Evolutionary conservation across 2,888 invertebrate genomes (phyloP).

Genomic region (Drosophila pegasa): DNA sequence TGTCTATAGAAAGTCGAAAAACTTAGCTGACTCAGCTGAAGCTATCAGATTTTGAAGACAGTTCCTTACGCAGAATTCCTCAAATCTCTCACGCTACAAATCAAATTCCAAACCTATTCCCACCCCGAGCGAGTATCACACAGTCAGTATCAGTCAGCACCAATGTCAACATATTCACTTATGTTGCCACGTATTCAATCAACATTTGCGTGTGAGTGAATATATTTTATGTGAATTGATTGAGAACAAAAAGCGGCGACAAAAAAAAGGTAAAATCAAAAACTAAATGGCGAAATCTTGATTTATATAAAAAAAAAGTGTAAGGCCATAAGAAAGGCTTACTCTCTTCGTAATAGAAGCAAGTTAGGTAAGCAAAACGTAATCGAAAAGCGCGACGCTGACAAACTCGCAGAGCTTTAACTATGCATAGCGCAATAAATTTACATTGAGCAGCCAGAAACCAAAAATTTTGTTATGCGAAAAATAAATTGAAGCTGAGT

Average conservation of each 20-base stretch:
- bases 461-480: conserved; percentile 62
- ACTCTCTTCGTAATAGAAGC: background rate
- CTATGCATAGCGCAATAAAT: conserved; percentile 58
- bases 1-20: too few species aligned
- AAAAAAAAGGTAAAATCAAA: conserved; percentile 12
- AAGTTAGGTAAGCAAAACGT: background rate
- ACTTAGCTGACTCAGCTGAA: too few species aligned
- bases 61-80: too few species aligned
- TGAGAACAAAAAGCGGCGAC: conserved; percentile 12
- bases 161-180: background rate
- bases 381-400: background rate
- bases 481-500: conserved; percentile 71
- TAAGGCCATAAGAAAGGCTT: background rate
- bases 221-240: conserved; percentile 52
- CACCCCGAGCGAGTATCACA: background rate
- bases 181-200: conserved; percentile 33
- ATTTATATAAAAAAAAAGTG: conserved; percentile 9
- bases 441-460: conserved; percentile 49
- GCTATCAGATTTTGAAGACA: too few species aligned
- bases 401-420: conserved; percentile 20
- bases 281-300: conserved; percentile 24
- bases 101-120: background rate
- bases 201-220: conserved; percentile 30
- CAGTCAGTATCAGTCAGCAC: background rate
- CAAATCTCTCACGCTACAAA: too few species aligned